A percentile compares a stretch with the other conserved stretches of the same genome.
These are phyloP conservation scores for Pygocentrus nattereri DNA, from an alignment of 2,797 vertebrate species.

Conservation along the genomic window DNA sequence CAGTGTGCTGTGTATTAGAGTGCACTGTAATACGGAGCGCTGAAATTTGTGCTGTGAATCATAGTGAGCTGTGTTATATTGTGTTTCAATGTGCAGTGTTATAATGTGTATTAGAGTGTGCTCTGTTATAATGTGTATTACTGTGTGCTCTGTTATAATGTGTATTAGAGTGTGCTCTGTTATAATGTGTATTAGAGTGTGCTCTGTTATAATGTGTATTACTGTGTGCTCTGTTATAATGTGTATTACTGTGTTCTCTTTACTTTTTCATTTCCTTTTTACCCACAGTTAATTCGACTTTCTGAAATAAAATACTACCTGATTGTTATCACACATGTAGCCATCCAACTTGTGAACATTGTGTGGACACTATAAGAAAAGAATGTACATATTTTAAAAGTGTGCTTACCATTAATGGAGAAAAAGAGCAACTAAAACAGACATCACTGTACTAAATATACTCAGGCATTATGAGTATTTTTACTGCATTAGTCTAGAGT, in stretches of 20 bases:
- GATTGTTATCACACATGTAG: slow-evolving; percentile 90
- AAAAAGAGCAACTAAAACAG: too few relatives aligned
- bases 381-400: background rate
- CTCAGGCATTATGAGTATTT: too few relatives aligned
- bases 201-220: background rate
- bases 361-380: slow-evolving; percentile 83
- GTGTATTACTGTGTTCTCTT: too few relatives aligned
- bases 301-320: slow-evolving; percentile 74
- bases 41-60: too few relatives aligned
- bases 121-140: background rate
- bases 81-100: background rate
- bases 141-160: background rate
- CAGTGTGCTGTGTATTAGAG: background rate
- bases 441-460: too few relatives aligned
- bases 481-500: too few relatives aligned
- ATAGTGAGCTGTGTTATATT: background rate
- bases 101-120: background rate
- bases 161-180: background rate
- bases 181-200: background rate
- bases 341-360: slow-evolving; percentile 96
- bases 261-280: too few relatives aligned
- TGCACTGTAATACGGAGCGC: background rate
- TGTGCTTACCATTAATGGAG: background rate
- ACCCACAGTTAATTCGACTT: too few relatives aligned
- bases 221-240: background rate